Base-by-base conservation (phyloP, 2,113 vertebrate genomes). In the Ceuthmochares aereus region DNA sequence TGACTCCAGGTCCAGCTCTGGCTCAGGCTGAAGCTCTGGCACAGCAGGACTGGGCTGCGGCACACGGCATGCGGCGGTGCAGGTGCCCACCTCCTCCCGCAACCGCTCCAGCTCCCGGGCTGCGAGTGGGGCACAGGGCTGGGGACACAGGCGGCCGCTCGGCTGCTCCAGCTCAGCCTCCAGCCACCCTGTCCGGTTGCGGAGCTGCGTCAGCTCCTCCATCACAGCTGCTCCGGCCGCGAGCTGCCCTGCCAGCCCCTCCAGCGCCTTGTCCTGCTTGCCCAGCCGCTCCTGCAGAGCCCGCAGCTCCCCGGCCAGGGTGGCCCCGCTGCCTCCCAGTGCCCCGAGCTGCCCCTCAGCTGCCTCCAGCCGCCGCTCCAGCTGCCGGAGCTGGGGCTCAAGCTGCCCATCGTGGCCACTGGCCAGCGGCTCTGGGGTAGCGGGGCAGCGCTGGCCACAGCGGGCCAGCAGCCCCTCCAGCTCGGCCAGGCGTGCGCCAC, bases 21-120 rank as follows among this genome's bases (percentile, higher is more conserved):
- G 93, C 82, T 96, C 96, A 4, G 97, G 96, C 47, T 96, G 96
- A 4, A 97, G 96, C 9, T 83, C 90, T 34, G 98, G 93, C 68
- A 79, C 96, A 26, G 40, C 55, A 40, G 75, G 87, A 36, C 97
- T 97, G 29, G 97, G 95, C 5, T 70, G 89, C 0, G 93, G 40
- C 2, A 7, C 34, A 34, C 6, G 68, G 52, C 86, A 81, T 17
- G 36, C 25, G 2, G 40, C 8, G 2, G 67, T 7, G 43, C 98
- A 99, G 81, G 98, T 97, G 17, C 98, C 98, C 86, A 98, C 98
- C 4, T 99, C 98, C 20, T 98, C 98, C 87, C 98, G 94, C 22
- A 99, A 98, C 21, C 86, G 98, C 14, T 98, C 98, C 30, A 99
- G 98, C 55, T 99, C 99, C 80, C 98, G 98, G 15, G 73, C 14